Evolutionary conservation across 2,797 vertebrate genomes (phyloP).

Genomic region (Atherinosoma microstoma): DNA sequence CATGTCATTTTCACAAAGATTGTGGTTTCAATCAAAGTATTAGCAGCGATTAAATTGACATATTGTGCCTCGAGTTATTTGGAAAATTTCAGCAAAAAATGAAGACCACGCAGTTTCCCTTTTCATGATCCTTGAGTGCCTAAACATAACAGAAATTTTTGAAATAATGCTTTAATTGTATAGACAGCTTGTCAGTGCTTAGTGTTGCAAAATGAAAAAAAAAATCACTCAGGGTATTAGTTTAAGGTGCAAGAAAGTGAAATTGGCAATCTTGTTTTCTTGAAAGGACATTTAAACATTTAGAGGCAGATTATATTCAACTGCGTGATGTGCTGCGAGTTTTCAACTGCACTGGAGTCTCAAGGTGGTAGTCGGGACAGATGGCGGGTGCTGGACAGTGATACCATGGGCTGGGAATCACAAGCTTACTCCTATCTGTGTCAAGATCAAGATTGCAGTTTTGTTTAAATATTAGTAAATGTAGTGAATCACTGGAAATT

Average conservation of each 20-base stretch:
- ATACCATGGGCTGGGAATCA: background rate
- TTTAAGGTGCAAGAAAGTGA: too few species aligned
- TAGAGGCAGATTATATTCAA: background rate
- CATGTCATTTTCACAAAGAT: conserved; percentile 9
- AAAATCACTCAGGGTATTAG: background rate
- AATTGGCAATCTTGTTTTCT: background rate
- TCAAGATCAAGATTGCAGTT: background rate
- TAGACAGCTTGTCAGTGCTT: background rate
- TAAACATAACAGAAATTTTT: background rate
- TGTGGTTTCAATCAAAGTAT: background rate
- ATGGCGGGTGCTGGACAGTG: background rate
- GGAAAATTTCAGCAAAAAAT: background rate
- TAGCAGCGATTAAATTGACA: conserved; percentile 4
- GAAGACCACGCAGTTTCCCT: background rate
- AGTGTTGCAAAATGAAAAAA: too few species aligned
- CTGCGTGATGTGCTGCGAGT: background rate
- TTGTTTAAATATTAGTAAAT: background rate
- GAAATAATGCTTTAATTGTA: background rate
- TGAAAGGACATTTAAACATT: background rate
- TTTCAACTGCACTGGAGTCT: background rate
- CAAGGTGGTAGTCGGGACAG: background rate
- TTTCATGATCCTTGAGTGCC: background rate
- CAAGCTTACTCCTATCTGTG: background rate
- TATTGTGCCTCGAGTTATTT: conserved; percentile 3
- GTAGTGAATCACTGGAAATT: background rate